Evolutionary conservation across 1,140 invertebrate species (phyloP), one percentile per base, ranked within the genome.

Genomic region (Eciton burchellii): DNA sequence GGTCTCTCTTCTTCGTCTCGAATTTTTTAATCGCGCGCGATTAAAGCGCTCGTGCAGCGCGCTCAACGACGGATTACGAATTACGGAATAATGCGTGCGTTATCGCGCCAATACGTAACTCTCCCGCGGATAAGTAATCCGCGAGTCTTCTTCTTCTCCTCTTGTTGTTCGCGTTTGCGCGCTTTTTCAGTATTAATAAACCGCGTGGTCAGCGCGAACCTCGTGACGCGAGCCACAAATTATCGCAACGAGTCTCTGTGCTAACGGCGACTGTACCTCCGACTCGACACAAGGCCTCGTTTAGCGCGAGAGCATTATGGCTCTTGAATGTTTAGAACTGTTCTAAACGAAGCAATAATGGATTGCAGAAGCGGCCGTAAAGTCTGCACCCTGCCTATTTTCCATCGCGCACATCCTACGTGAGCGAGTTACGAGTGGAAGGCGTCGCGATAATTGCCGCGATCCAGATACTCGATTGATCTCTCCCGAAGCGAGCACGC

Each of bases 291-390:
- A 92, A 90, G 90, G 91, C 90, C 89, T 91, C 91, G 88, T 91
- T 89, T 87, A 89, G 82, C 81, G 88, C 89, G 86, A 87, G 89
- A 88, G 91, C 89, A 92, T 92, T 93, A 93, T 89, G 90, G 88
- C 91, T 91, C 89, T 88, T 87, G 87, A 91, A 90, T 94, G 93
- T 94, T 94, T 94, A 94, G 86, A 89, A 90, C 92, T 90, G 90
- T 91, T 92, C 88, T 93, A 94, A 94, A 94, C 93, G 93, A 90
- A 90, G 90, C 91, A 88, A 90, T 94, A 94, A 94, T 94, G 93
- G 91, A 93, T 92, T 93, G 92, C 93, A 94, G 92, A 93, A 93
- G 91, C 92, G 91, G 88, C 89, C 84, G 88, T 92, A 90, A 92
- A 93, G 74, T 85, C 89, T 45, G 21, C 21, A 35, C 63, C 1